Base-by-base conservation (phyloP, 2,113 vertebrate species). In the Onychostruthus taczanowskii region DNA sequence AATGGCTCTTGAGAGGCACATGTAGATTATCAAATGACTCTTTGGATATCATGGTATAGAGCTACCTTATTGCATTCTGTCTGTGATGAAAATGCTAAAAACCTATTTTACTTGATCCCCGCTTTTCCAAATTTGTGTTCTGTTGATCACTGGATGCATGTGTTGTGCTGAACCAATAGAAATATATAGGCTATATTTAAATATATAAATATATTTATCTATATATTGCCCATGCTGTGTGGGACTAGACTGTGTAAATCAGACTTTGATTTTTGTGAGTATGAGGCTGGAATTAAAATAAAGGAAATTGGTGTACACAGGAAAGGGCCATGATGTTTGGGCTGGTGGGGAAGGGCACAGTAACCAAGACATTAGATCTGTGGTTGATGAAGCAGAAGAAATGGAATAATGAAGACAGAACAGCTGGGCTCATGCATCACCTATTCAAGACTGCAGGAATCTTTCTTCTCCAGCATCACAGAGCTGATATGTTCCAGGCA, bases 351-450 rank as follows among this genome's bases (percentile, higher is more conserved):
- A 59, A 31, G 26, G 43, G 26, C 21, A 19, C 1, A 16, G 20
- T 8, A 30, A n/a, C 43, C 47, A 33, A 3, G 2, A 21, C 13
- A 9, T 86, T 26, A 30, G 14, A 67, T 8, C 28, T 77, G 11
- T 30, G 16, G 46, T 52, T 74, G 47, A 44, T 10, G 20, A 2
- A 11, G 39, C 28, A 89, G 26, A 18, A 90, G 30, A 44, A 59
- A 41, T 5, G 3, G 43, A 53, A 41, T 69, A 52, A 89, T 28
- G 46, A 49, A 41, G 63, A 21, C 7, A 61, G 55, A 58, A 37
- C 11, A 37, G 35, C 16, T 22, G 16, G 16, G 26, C 22, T 88
- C 1, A 0, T 37, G 16, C 39, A 7, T 31, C 47, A 26, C n/a
- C 31, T 52, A 0, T 55, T 63, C 39, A 20, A 46, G 66, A 37